Percentiles rank a stretch among this genome's conserved stretches.
phyloP scores from a whole-genome alignment of 2,797 vertebrate species.

The Amazona ochrocephala region DNA sequence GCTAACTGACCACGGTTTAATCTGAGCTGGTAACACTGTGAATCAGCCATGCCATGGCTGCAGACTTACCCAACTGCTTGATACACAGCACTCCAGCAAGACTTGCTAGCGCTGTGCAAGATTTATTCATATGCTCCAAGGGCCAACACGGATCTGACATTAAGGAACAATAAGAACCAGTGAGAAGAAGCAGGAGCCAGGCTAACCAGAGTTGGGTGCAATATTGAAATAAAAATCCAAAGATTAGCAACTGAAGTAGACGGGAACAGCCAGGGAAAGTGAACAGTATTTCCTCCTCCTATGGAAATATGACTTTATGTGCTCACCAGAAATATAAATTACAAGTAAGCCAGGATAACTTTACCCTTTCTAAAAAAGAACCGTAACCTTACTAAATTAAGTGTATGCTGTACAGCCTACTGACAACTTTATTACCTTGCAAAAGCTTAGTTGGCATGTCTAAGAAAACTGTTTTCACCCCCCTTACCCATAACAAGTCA shows the following conservation, averaged over 20 bases:
- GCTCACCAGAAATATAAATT: neutral
- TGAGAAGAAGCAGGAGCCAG: neutral
- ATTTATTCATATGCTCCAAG: neutral
- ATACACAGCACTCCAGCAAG: accelerated
- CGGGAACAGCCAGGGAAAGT: neutral
- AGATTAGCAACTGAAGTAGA: neutral
- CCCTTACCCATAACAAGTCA: neutral
- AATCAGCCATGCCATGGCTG: neutral
- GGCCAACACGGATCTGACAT: neutral
- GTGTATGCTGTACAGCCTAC: neutral
- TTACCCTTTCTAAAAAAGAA: neutral
- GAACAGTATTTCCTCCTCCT: neutral
- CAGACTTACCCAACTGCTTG: neutral
- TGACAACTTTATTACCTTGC: neutral
- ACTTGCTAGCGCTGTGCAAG: neutral
- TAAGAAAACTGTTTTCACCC: neutral
- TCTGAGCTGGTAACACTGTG: neutral
- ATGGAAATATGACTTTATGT: neutral
- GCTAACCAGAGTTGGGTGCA: neutral
- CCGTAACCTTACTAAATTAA: neutral
- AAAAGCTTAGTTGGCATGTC: neutral
- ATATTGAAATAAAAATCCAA: neutral
- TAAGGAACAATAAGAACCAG: neutral
- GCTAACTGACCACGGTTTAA: neutral
- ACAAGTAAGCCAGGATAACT: neutral